A percentile compares a stretch with the other conserved stretches of the same genome.
Conservation (phyloP, 2,113 vertebrate genomes). For the Aegithalos caudatus region DNA sequence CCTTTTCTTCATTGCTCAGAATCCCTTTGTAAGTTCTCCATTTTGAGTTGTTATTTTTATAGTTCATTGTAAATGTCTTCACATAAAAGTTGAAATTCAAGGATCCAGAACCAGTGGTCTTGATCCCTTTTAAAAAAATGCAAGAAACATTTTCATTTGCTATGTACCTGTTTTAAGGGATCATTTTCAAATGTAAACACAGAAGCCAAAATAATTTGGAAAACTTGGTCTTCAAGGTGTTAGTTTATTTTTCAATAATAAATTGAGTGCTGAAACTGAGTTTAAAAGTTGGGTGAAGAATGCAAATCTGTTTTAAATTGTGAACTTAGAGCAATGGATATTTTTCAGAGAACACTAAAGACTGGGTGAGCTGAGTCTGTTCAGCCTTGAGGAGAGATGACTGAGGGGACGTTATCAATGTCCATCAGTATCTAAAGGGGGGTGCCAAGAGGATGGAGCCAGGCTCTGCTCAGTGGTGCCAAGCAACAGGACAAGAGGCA, state of each 20-base stretch:
- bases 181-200: neutral
- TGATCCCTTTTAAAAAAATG: conserved; percentile 73
- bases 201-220: neutral
- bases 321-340: neutral
- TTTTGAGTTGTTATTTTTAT: conserved; percentile 77
- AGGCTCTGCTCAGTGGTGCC: accelerated
- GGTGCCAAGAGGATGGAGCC: neutral
- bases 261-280: neutral
- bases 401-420: neutral
- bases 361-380: neutral
- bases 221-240: neutral
- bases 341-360: neutral
- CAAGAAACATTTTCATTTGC: neutral
- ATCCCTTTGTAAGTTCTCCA: conserved; percentile 80
- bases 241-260: neutral
- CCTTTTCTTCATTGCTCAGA: conserved; percentile 75
- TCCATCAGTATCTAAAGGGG: neutral
- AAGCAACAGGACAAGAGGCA: neutral
- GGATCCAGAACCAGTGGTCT: conserved; percentile 78
- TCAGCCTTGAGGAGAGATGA: neutral
- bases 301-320: neutral
- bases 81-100: conserved; percentile 76
- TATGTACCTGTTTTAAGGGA: neutral
- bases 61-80: conserved; percentile 78
- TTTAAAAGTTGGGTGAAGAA: neutral